Evolutionary conservation across 2,113 vertebrate species (phyloP).

Genomic region (Otolemur garnettii): DNA sequence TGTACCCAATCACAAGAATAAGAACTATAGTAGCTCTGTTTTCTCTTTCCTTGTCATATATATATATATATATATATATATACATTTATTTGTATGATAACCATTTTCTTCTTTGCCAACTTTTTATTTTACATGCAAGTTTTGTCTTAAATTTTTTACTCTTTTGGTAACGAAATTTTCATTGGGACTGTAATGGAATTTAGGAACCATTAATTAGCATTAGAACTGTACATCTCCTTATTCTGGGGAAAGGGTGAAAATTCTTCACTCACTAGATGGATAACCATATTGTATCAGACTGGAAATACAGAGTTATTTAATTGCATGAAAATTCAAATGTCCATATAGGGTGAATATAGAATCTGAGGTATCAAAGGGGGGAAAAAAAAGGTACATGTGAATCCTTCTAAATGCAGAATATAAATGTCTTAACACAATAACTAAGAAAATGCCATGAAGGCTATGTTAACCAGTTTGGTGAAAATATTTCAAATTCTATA

Average conservation of each 20-base stretch:
- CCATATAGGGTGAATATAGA: background rate
- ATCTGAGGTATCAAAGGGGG: background rate
- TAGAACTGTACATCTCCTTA: background rate
- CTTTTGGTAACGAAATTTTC: background rate
- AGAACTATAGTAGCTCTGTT: background rate
- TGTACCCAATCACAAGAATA: background rate
- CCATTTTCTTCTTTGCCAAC: background rate
- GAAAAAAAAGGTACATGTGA: too few species aligned
- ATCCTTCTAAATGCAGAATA: too few species aligned
- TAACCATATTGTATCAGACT: background rate
- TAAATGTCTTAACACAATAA: too few species aligned
- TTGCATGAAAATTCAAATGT: background rate
- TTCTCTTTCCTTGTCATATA: background rate
- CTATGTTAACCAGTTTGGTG: too few species aligned
- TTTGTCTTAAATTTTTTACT: background rate
- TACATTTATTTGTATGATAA: background rate
- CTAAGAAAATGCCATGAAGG: too few species aligned
- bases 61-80: too few species aligned
- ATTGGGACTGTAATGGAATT: background rate
- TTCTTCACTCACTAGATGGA: background rate
- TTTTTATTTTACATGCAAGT: background rate
- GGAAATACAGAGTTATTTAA: background rate
- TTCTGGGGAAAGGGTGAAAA: background rate
- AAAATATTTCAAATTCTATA: too few species aligned
- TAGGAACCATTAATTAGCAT: background rate